phyloP scores from a whole-genome alignment of 92 coral and sea anemone species.

The Porites rus region DNA sequence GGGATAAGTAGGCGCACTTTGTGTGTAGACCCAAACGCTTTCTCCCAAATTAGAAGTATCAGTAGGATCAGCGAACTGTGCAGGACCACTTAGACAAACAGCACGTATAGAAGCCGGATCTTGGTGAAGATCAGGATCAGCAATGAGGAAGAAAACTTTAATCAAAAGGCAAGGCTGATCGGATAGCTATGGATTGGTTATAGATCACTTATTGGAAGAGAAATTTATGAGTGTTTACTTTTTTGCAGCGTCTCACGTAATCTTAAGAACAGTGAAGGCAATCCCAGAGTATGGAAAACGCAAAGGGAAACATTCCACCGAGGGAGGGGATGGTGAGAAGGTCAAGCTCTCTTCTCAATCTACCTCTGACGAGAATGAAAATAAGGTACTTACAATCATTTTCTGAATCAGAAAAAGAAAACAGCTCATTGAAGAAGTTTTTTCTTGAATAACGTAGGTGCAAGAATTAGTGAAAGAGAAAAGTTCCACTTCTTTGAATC shows the following conservation, averaged over 20 bases:
- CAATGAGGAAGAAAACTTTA: too few species aligned
- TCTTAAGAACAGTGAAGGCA: slow-evolving; percentile 81
- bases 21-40: too few species aligned
- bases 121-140: too few species aligned
- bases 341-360: neutral
- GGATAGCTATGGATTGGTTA: too few species aligned
- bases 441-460: slow-evolving; percentile 29
- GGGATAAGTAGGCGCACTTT: too few species aligned
- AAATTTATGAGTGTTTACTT: neutral
- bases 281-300: slow-evolving; percentile 77
- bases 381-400: slow-evolving; percentile 26
- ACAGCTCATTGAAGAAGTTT: neutral
- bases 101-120: too few species aligned
- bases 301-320: slow-evolving; percentile 1
- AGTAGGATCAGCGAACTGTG: too few species aligned
- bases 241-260: slow-evolving; percentile 83
- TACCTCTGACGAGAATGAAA: slow-evolving; percentile 44
- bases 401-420: too few species aligned
- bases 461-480: slow-evolving; percentile 54
- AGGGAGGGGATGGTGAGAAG: slow-evolving; percentile 23
- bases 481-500: slow-evolving; percentile 41
- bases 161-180: too few species aligned
- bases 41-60: too few species aligned
- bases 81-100: too few species aligned
- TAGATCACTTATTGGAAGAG: too few species aligned